Base-by-base conservation (phyloP, 2,113 vertebrate species). In the Mellivora capensis region DNA sequence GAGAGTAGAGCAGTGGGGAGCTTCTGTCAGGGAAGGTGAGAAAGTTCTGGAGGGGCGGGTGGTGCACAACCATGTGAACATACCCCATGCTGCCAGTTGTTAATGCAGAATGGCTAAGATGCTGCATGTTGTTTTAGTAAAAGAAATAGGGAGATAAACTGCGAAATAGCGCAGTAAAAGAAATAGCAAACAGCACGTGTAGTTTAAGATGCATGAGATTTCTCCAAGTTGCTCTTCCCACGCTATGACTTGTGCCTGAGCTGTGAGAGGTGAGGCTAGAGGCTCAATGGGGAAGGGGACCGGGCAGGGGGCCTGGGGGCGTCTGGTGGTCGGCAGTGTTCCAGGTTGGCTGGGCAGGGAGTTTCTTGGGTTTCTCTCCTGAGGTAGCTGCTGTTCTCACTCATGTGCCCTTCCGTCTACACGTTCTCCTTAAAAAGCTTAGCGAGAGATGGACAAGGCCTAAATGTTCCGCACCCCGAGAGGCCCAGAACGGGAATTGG, bases 401-500 rank as follows among this genome's bases (percentile, higher is more conserved):
- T n/a, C 29, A 7, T 34, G 4, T 27, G 4, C 6, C 37, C 52
- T 4, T 62, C 34, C 29, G 21, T 39, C 0, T 25, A 1, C 5
- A 20, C 12, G n/a, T 71, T 39, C 6, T 0, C 1, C 8, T 34
- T 13, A 6, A 9, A 25, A 14, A 18, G 37, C 49, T 34, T 6
- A 7, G 52, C 61, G 4, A 25, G 4, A 14, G 69, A 0, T 0
- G 7, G n/a, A 1, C 2, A 4, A 27, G 3, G 1, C 49, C 34
- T 11, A 1, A 29, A 2, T 17, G 0, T 20, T 7, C 37, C 6
- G 0, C 3, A 17, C 20, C 31, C 54, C 6, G 0, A 29, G 0
- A 2, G 6, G 13, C 39, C 3, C 6, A 18, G 25, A 9, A 2
- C 4, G 2, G 44, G 25, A 7, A 5, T 52, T 4, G 7, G 34